Evolutionary conservation across 2,113 vertebrate species (phyloP).

Genomic region (Hydropotes inermis): DNA sequence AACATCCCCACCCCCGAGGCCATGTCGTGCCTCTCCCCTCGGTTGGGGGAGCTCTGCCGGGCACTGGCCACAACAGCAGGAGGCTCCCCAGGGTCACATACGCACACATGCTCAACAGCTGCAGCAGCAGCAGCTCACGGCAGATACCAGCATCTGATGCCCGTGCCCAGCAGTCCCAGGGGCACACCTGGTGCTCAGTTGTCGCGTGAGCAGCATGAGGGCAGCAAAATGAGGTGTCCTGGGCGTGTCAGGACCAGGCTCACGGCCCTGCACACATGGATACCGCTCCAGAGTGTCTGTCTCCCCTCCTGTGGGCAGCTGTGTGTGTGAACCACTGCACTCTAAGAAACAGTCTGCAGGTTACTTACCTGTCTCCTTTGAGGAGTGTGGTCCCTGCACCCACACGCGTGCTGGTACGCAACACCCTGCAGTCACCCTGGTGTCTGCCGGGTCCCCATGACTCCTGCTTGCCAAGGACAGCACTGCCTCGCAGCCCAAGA

Average conservation of each 20-base stretch:
- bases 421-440: not conserved
- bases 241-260: not conserved
- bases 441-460: not conserved
- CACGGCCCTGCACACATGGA: not conserved
- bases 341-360: not conserved
- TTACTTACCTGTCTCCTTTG: not conserved
- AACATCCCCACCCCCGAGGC: not conserved
- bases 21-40: not conserved
- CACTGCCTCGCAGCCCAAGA: not conserved
- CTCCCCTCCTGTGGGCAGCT: not conserved
- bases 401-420: not conserved
- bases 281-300: not conserved
- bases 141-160: not conserved
- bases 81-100: not conserved
- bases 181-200: not conserved
- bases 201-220: not conserved
- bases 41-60: not conserved
- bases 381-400: not conserved
- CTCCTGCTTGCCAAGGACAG: not conserved
- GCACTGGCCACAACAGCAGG: not conserved
- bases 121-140: fast-evolving
- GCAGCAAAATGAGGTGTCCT: too few relatives aligned
- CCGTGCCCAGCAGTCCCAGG: not conserved
- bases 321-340: not conserved
- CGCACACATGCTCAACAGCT: not conserved